phyloP scores from a whole-genome alignment of 2,113 vertebrate genomes.

The Otis tarda region DNA sequence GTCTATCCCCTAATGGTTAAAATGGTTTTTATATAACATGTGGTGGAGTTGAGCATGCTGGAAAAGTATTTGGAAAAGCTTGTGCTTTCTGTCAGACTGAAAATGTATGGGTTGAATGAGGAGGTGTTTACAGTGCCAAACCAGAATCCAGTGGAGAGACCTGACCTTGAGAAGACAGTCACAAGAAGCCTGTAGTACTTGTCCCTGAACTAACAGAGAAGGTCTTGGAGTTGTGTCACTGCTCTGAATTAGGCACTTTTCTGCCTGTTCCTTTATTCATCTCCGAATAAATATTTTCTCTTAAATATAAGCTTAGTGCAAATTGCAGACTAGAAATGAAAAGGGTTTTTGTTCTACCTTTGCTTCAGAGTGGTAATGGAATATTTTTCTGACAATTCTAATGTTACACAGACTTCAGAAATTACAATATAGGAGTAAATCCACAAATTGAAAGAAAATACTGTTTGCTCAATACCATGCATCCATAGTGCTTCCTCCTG shows the following conservation, averaged over 20 bases:
- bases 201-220: neutral
- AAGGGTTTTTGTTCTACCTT: neutral
- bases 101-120: neutral
- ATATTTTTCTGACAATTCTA: neutral
- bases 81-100: neutral
- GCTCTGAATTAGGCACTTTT: neutral
- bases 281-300: neutral
- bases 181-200: neutral
- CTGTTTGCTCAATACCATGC: neutral
- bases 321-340: neutral
- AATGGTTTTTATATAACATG: neutral
- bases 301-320: neutral
- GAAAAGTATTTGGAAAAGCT: neutral
- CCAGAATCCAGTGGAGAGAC: neutral
- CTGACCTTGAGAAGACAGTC: neutral
- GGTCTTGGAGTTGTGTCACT: neutral
- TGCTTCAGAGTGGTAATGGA: neutral
- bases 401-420: neutral
- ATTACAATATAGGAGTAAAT: neutral
- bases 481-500: neutral
- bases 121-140: neutral
- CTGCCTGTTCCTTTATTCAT: neutral
- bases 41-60: neutral
- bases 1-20: neutral
- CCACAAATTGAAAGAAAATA: neutral